Evolutionary conservation across 2,113 vertebrate species (phyloP).

Genomic region (Columba livia): DNA sequence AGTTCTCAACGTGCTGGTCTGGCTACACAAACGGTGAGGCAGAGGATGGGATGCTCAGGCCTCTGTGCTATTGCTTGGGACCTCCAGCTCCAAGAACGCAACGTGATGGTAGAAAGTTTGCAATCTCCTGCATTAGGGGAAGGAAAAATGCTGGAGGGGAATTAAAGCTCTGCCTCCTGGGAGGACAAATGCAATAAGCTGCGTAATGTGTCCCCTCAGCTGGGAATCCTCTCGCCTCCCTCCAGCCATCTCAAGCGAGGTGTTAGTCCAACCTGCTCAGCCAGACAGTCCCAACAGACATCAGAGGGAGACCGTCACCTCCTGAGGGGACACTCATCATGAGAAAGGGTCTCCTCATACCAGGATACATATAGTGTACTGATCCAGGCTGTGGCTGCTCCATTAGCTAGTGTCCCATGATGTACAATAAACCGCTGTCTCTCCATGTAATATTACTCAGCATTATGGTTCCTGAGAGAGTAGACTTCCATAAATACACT

Average conservation of each 20-base stretch:
- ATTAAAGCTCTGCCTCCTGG: not conserved
- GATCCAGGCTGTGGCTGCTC: not conserved
- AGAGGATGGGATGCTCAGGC: not conserved
- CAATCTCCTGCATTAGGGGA: not conserved
- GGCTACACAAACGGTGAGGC: not conserved
- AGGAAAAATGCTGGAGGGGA: not conserved
- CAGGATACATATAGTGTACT: rapidly evolving
- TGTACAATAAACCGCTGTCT: too few relatives aligned
- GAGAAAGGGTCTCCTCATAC: rapidly evolving
- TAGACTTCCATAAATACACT: not conserved
- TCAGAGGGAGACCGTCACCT: not conserved
- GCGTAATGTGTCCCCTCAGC: rapidly evolving
- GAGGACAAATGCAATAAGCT: not conserved
- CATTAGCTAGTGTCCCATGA: rapidly evolving
- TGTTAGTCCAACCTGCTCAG: rapidly evolving
- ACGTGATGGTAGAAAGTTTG: rapidly evolving
- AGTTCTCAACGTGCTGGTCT: not conserved
- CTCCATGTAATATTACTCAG: not conserved
- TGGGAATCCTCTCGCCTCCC: not conserved
- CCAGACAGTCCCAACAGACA: not conserved
- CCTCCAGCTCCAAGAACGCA: not conserved
- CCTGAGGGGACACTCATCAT: not conserved
- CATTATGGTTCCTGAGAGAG: not conserved
- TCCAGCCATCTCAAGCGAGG: rapidly evolving
- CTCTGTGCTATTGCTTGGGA: rapidly evolving